Evolutionary conservation across 2,888 invertebrate genomes (phyloP), one percentile per base, ranked within the genome.

Genomic region (Melangyna quadrimaculata): DNA sequence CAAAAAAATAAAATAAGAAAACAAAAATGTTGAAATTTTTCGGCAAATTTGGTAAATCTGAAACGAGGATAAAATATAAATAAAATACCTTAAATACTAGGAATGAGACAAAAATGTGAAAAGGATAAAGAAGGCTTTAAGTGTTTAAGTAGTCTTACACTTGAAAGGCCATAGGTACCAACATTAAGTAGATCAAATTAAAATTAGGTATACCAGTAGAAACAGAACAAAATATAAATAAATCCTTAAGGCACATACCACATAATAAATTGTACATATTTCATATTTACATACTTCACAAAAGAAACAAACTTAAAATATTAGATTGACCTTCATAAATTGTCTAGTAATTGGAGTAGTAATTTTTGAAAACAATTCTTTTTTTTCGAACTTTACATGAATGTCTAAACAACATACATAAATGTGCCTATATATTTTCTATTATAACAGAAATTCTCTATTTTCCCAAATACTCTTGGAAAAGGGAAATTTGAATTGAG

Each of bases 1-100:
- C 57, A 17, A 37, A 61, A 37, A 45, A 55, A 71, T 72, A 61
- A 45, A 43, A 1, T 9, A 5, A 14, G 14, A 6, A 40, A 40
- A n/a, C n/a, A n/a, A 51, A 51, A 51, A 8, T 24, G 3, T 24
- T 73, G 61, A 72, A 78, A 78, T 29, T 74, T 70, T 73, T 57
- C 29, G 69, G 22, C 45, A 80, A 74, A 57, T 70, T 74, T 37
- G 24, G 43, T 35, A 24, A 32, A 65, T 7, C 27, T 9, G 43
- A 37, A 63, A 71, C 14, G 65, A 32, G 55, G 29, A 14, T 5
- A 22, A 48, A 22, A 22, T 45, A 6, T 1, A 22, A 29, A n/a
- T n/a, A n/a, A 71, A 57, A 35, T 35, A n/a, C 55, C 17, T 19
- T 19, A 7, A 35, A 19, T 6, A 6, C 0, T 5, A 9, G 10